Conservation (phyloP, 2,113 vertebrate species). For the Rhinogobius similis region DNA sequence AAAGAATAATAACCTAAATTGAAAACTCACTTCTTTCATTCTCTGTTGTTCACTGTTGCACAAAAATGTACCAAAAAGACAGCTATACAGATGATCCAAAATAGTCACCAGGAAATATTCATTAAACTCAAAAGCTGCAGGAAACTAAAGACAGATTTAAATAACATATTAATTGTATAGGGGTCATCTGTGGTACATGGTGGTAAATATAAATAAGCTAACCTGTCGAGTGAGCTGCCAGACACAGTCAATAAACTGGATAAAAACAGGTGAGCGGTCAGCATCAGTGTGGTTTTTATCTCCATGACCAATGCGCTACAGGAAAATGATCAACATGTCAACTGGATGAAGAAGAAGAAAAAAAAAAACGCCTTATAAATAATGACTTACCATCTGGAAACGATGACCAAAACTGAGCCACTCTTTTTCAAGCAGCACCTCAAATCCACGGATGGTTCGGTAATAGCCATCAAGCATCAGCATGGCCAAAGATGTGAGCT, state of each 20-base stretch:
- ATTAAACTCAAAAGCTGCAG: conserved; percentile 96
- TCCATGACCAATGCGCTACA: conserved; percentile 92
- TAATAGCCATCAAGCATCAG: conserved; percentile 94
- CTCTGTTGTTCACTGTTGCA: conserved; percentile 95
- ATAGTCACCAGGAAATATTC: conserved; percentile 95
- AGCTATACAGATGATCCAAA: conserved; percentile 96
- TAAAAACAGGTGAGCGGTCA: conserved; percentile 94
- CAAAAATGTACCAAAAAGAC: conserved; percentile 95
- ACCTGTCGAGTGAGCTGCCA: conserved; percentile 99
- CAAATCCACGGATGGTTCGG: conserved; percentile 90
- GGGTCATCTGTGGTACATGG: not conserved
- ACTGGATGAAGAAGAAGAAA: not conserved
- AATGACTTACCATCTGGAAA: conserved; percentile 86
- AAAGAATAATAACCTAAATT: not conserved
- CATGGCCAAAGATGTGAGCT: conserved; percentile 93
- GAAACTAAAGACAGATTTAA: conserved; percentile 82
- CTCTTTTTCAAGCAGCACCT: conserved; percentile 94
- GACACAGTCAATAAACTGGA: conserved; percentile 97
- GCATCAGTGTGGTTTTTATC: conserved; percentile 96
- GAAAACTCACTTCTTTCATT: conserved; percentile 84
- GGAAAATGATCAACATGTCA: conserved; percentile 18
- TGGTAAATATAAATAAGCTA: conserved; percentile 4
- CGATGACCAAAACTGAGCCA: conserved; percentile 97
- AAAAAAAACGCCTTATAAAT: too few relatives aligned
- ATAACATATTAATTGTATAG: not conserved